Base-by-base conservation (phyloP, 2,797 vertebrate species). In the Ceryle rudis region DNA sequence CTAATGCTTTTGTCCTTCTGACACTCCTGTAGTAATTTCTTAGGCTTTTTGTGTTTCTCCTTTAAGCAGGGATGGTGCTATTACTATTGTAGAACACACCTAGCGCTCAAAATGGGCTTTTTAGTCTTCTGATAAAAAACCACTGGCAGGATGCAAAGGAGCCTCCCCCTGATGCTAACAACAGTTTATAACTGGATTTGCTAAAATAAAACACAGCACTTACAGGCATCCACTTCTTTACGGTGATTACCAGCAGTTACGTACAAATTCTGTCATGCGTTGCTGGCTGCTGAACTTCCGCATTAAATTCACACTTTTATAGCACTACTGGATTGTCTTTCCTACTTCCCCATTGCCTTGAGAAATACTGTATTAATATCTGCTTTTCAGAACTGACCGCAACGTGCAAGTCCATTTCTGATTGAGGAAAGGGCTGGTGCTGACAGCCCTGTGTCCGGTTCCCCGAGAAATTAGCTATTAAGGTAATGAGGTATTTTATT, bases 191-290 rank as follows among this genome's bases (percentile, higher is more conserved):
- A 64, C 9, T 9, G 61, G 31, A 31, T 39, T 57, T 77, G 22
- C 23, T 58, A 39, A 74, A 67, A 52, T 58, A 39, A 74, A 67
- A 52, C 22, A 60, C 20, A 55, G 41, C 16, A 42, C 22, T 60
- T 81, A n/a, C 0, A 67, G 57, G 11, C 58, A 83, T 11, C 69
- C 44, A 9, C 33, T 42, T 60, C 47, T 47, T 87, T 44, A 69
- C 42, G 67, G 0, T 1, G 44, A 64, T 31, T 54, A 33, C 35
- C 5, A 12, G 60, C 21, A 82, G 33, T n/a, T 42, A 55, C 0
- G 5, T 31, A 16, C 4, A 2, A 42, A 26, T 19, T 62, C 33
- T 35, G 35, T 42, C 71, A 49, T 6, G 1, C 37, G 26, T 4
- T 61, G 51, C 69, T 52, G 47, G 61, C 55, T 80, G 37, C 12